These are phyloP conservation scores for Xiphorhynchus erythropygius DNA, from an alignment of 2,797 vertebrate genomes.

Conservation along the genomic window DNA sequence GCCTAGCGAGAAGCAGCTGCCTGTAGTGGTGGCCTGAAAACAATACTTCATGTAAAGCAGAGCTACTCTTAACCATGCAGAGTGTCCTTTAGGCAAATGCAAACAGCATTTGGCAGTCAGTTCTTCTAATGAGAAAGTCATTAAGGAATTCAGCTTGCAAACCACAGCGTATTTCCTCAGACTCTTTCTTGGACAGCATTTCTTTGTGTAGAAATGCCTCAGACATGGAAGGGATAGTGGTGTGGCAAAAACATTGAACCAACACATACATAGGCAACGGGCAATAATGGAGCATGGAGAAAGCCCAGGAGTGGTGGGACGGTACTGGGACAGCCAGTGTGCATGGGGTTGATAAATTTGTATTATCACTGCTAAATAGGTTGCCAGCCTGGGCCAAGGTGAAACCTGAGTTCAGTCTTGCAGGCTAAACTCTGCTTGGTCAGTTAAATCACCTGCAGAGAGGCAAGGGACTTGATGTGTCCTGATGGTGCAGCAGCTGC, in stretches of 20 bases:
- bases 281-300: fast-evolving
- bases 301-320: background rate
- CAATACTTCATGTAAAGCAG: background rate
- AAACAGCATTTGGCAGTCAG: constrained; percentile 51
- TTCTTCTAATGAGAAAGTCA: constrained; percentile 48
- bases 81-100: background rate
- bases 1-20: background rate
- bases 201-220: background rate
- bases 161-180: constrained; percentile 38
- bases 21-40: constrained; percentile 16
- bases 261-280: fast-evolving
- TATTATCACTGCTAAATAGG: background rate
- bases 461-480: background rate
- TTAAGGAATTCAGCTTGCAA: constrained; percentile 58
- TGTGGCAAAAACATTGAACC: background rate
- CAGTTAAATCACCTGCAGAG: background rate
- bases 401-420: background rate
- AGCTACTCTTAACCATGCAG: background rate
- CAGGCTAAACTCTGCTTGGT: background rate
- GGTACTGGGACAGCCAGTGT: background rate
- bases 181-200: constrained; percentile 10
- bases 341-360: background rate
- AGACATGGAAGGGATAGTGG: background rate
- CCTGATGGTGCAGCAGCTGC: background rate
- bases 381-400: background rate